A percentile compares a stretch with the other conserved stretches of the same genome.
Conservation (phyloP, 2,797 vertebrate species). For the Enteromius treurensis region DNA sequence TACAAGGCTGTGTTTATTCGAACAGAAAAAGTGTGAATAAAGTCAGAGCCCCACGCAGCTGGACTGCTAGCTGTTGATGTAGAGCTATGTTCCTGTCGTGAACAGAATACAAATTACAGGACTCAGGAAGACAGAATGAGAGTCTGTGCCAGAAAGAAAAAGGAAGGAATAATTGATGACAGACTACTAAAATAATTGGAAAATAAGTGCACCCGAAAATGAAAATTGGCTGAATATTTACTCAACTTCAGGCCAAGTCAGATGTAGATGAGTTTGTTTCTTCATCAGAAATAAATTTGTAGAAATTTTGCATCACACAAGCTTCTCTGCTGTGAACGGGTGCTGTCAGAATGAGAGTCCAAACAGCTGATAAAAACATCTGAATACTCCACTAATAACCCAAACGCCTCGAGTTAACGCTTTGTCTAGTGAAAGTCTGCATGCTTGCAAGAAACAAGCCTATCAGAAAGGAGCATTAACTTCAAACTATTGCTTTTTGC, state of each 20-base stretch:
- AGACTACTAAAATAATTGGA: neutral
- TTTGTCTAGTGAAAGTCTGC: neutral
- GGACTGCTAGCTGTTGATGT: conserved; percentile 60
- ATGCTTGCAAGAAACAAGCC: neutral
- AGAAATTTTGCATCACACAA: neutral
- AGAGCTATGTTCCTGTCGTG: conserved; percentile 32
- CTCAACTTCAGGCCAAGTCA: neutral
- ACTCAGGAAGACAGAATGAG: neutral
- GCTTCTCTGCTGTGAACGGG: neutral
- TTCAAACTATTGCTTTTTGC: neutral
- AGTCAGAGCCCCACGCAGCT: conserved; percentile 53
- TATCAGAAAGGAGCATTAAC: neutral
- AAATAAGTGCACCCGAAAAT: neutral
- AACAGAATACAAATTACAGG: conserved; percentile 65
- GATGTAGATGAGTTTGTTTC: neutral
- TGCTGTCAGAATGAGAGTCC: neutral
- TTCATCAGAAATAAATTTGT: neutral
- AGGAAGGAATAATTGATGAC: neutral
- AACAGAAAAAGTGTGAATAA: conserved; percentile 55
- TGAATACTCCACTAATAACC: neutral
- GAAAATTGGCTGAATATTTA: neutral
- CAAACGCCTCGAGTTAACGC: neutral
- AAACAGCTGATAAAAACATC: neutral
- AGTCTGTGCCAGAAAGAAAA: conserved; percentile 35
- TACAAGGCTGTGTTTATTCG: conserved; percentile 65